phyloP scores from a whole-genome alignment of 2,888 invertebrate genomes.

The Ommatoiulus sabulosus region DNA sequence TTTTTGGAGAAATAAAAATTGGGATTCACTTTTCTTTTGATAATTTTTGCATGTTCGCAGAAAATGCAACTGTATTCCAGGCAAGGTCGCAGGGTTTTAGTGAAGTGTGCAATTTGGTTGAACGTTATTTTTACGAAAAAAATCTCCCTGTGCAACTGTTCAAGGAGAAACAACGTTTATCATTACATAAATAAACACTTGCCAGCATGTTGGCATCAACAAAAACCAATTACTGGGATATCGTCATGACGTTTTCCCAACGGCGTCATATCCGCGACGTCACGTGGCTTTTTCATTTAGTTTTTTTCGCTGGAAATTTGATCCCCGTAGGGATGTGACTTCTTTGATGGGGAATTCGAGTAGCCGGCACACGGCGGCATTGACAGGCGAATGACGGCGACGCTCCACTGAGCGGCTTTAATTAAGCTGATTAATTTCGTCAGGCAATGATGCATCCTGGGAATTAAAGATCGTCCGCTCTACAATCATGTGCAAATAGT shows the following conservation, averaged over 20 bases:
- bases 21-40: too few species aligned
- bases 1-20: too few species aligned
- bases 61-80: too few species aligned
- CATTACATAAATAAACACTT: too few species aligned
- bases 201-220: too few species aligned
- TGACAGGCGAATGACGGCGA: not conserved
- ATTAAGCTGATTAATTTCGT: slow-evolving; percentile 24
- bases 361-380: not conserved
- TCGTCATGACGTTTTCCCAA: not conserved
- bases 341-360: not conserved
- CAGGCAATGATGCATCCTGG: slow-evolving; percentile 21
- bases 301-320: not conserved
- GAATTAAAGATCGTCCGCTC: not conserved
- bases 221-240: too few species aligned
- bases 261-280: not conserved
- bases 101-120: too few species aligned
- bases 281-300: not conserved
- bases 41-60: too few species aligned
- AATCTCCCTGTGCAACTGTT: too few species aligned
- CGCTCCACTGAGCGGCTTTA: not conserved
- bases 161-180: too few species aligned
- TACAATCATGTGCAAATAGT: not conserved
- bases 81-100: too few species aligned
- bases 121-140: too few species aligned
- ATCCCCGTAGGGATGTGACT: not conserved